Conservation (phyloP, 53 echinoderm and acorn worm genomes). For the Apostichopus leukothele region DNA sequence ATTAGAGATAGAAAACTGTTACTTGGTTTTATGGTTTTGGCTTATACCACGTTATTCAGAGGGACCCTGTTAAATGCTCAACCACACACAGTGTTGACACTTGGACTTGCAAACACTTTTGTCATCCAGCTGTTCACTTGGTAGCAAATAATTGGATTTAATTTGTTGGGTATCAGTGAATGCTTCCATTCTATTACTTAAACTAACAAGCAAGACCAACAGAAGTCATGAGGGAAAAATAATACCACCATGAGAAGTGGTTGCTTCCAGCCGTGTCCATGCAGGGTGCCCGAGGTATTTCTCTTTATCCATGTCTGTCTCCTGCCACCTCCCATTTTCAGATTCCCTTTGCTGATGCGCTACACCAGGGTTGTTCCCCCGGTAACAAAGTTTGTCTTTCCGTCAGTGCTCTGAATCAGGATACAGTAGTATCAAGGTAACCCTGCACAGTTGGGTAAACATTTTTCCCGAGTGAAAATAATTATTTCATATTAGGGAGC, state of each 20-base stretch:
- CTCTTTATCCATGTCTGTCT: conserved; percentile 13
- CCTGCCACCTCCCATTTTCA: conserved; percentile 30
- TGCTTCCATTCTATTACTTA: conserved; percentile 41
- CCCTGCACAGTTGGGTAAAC: too few relatives aligned
- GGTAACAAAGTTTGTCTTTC: background rate
- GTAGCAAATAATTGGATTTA: background rate
- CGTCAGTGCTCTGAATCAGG: background rate
- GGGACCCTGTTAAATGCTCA: background rate
- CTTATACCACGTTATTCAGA: background rate
- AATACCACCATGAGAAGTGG: conserved; percentile 38
- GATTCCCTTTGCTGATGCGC: conserved; percentile 3
- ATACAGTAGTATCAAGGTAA: background rate
- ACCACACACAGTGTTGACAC: conserved; percentile 37
- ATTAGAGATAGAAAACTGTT: background rate
- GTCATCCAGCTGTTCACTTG: conserved; percentile 28
- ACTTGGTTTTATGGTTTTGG: background rate
- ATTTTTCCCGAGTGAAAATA: too few relatives aligned
- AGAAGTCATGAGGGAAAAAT: conserved; percentile 35
- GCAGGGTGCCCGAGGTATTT: conserved; percentile 3
- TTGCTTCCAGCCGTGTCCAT: conserved; percentile 20
- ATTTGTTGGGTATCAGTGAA: conserved; percentile 37
- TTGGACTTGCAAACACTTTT: conserved; percentile 28
- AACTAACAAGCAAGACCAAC: conserved; percentile 44
- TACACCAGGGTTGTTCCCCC: conserved; percentile 14
- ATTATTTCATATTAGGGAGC: too few relatives aligned